Percentiles rank a stretch among this genome's conserved stretches.
Conservation (phyloP, 2,113 vertebrate genomes). For the Oryzias celebensis region DNA sequence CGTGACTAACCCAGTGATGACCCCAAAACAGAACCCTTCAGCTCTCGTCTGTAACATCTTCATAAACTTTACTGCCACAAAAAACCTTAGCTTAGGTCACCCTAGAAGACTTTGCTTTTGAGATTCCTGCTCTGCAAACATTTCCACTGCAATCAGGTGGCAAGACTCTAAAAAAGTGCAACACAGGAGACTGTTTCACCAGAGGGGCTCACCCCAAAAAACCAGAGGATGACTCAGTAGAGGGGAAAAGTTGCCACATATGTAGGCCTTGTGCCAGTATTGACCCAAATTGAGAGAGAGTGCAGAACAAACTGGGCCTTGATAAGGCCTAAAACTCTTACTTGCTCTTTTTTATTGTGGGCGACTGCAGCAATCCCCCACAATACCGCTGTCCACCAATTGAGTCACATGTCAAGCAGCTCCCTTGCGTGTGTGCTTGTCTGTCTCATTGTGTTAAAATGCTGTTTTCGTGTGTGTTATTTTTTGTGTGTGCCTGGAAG, state of each 20-base stretch:
- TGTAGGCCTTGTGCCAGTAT: conserved; percentile 61
- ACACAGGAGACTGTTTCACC: neutral
- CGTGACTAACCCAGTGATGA: conserved; percentile 1
- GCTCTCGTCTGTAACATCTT: conserved; percentile 9
- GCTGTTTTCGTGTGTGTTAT: conserved; percentile 1
- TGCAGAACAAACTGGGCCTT: conserved; percentile 50
- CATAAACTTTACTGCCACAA: neutral
- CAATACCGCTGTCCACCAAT: conserved; percentile 69
- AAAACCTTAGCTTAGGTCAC: conserved; percentile 4
- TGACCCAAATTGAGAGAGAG: conserved; percentile 74
- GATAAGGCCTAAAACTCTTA: conserved; percentile 47
- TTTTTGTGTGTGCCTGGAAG: conserved; percentile 14
- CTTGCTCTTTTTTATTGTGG: conserved; percentile 55
- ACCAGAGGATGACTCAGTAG: conserved; percentile 56
- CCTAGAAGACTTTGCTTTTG: conserved; percentile 6
- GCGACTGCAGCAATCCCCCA: conserved; percentile 60
- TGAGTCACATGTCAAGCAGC: conserved; percentile 62
- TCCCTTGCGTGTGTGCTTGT: conserved; percentile 16
- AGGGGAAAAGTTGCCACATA: conserved; percentile 54
- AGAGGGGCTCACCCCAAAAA: conserved; percentile 43
- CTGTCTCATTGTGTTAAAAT: neutral
- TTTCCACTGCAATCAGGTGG: conserved; percentile 20
- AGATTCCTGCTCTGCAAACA: conserved; percentile 15
- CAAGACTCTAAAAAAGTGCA: conserved; percentile 10
- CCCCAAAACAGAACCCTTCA: conserved; percentile 23